A percentile compares a stretch with the other conserved stretches of the same genome.
phyloP scores from a whole-genome alignment of 2,113 vertebrate species.

The Redunca redunca region DNA sequence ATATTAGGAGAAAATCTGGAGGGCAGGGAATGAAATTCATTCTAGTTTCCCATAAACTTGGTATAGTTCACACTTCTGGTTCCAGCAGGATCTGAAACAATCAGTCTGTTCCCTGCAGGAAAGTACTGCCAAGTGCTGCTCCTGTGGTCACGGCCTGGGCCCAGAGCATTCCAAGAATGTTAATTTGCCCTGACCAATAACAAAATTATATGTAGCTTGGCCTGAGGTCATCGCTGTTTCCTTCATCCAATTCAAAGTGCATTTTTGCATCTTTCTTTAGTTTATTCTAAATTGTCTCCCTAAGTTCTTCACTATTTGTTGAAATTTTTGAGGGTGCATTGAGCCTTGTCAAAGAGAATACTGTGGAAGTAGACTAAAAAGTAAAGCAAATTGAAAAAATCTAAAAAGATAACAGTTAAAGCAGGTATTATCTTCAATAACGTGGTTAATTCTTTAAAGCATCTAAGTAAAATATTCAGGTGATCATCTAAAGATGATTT shows the following conservation, averaged over 20 bases:
- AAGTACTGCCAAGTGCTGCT: neutral
- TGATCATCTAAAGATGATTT: constrained; percentile 20
- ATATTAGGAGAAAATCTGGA: neutral
- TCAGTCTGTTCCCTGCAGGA: neutral
- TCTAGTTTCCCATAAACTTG: neutral
- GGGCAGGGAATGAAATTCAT: neutral
- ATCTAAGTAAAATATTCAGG: neutral
- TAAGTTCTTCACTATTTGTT: neutral
- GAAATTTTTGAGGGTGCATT: constrained; percentile 64
- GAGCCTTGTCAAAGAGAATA: constrained; percentile 75
- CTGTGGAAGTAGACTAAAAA: neutral
- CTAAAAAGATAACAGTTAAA: constrained; percentile 70
- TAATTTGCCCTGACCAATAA: neutral
- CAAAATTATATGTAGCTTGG: neutral
- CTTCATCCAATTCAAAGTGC: neutral
- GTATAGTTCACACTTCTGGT: neutral
- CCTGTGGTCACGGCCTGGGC: neutral
- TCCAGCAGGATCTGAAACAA: neutral
- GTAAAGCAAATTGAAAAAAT: neutral
- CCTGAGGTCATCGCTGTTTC: neutral
- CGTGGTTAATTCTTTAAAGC: constrained; percentile 3
- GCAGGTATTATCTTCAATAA: constrained; percentile 76
- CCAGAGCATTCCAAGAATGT: neutral
- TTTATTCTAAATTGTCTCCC: neutral
- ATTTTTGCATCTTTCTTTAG: neutral